Conservation (phyloP, 2,113 vertebrate genomes). For the Helogale parvula region DNA sequence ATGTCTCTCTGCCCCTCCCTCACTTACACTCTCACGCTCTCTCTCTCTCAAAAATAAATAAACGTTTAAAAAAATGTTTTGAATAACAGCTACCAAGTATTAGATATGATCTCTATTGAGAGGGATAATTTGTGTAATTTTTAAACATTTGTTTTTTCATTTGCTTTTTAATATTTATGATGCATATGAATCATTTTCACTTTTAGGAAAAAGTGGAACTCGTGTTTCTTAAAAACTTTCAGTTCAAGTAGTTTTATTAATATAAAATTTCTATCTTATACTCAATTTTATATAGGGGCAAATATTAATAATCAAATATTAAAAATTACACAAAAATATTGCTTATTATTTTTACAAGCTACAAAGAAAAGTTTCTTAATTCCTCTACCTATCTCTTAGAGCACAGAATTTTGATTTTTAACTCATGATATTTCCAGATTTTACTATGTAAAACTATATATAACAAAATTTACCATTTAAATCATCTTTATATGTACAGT, state of each 20-base stretch:
- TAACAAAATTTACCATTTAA: not conserved
- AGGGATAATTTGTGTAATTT: not conserved
- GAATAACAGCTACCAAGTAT: not conserved
- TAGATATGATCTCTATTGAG: not conserved
- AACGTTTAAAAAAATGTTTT: not conserved
- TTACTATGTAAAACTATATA: not conserved
- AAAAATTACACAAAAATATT: not conserved
- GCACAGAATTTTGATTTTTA: not conserved
- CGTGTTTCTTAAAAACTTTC: not conserved
- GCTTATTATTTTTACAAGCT: not conserved
- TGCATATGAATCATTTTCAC: not conserved
- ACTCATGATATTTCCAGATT: not conserved
- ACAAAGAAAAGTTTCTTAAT: not conserved
- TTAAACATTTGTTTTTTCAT: not conserved
- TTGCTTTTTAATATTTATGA: not conserved
- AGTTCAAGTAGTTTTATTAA: not conserved
- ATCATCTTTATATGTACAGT: not conserved
- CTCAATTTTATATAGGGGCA: not conserved
- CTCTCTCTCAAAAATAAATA: not conserved
- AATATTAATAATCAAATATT: not conserved
- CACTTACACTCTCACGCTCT: no score
- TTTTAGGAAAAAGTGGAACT: not conserved
- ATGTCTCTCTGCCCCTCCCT: no score
- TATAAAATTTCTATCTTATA: not conserved
- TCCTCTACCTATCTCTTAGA: not conserved